Percentiles rank a stretch among this genome's conserved stretches.
These are phyloP conservation scores for Keiferia lycopersicella DNA, from an alignment of 2,888 invertebrate species.

Conservation along the genomic window DNA sequence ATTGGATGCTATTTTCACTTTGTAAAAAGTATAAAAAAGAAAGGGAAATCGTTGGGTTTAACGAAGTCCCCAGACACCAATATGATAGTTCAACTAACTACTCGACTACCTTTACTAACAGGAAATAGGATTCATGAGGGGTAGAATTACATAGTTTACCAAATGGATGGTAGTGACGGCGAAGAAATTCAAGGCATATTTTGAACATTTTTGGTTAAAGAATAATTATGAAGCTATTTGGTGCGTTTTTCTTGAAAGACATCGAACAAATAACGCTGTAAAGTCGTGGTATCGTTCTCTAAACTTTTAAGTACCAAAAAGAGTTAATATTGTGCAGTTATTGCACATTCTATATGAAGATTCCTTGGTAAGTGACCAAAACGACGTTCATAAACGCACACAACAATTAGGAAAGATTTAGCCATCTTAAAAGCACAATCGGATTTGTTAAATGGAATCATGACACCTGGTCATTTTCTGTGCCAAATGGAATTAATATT, in stretches of 20 bases:
- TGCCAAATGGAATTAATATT: background rate
- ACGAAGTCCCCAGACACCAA: no score
- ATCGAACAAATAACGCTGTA: background rate
- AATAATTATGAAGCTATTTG: constrained; percentile 1
- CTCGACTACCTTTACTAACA: no score
- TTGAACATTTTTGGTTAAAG: background rate
- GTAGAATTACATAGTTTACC: no score
- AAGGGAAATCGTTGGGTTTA: no score
- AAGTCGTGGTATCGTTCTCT: background rate
- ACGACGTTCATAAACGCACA: background rate
- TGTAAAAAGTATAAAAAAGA: no score
- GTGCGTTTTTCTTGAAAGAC: constrained; percentile 3
- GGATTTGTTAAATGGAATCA: background rate
- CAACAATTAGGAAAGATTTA: background rate
- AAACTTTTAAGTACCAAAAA: background rate
- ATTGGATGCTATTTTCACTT: no score
- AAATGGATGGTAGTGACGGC: background rate
- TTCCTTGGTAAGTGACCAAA: background rate
- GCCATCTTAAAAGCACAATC: background rate
- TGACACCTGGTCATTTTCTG: constrained; percentile 5
- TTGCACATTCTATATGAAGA: constrained; percentile 5
- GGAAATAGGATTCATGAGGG: no score
- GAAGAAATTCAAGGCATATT: background rate
- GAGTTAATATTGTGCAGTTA: constrained; percentile 2
- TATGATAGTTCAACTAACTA: no score